phyloP scores from a whole-genome alignment of 2,797 vertebrate species.

The Phyllotis vaccarum region DNA sequence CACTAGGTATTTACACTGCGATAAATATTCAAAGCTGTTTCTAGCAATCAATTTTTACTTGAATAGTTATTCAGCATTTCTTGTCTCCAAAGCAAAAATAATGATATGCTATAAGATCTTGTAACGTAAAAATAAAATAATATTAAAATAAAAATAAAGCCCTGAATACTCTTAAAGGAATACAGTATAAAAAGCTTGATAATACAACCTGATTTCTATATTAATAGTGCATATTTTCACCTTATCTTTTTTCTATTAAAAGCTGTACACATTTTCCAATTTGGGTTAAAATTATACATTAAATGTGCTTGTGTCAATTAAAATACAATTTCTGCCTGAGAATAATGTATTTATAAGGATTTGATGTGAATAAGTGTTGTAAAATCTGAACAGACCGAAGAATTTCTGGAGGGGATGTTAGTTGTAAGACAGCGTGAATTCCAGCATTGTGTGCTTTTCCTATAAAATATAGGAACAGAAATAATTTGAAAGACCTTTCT shows the following conservation, averaged over 20 bases:
- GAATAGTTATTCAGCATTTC: not conserved
- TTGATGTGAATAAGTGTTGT: not conserved
- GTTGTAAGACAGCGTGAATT: constrained; percentile 14
- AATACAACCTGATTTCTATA: not conserved
- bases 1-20: not conserved
- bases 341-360: not conserved
- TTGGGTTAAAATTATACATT: not conserved
- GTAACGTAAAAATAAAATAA: not conserved
- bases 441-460: not conserved
- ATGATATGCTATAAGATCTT: not conserved
- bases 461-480: not conserved
- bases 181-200: not conserved
- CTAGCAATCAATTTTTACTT: not conserved
- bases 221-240: not conserved
- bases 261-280: not conserved
- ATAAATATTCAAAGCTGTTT: not conserved
- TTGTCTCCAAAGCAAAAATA: not conserved
- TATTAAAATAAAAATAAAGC: no score
- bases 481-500: not conserved
- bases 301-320: not conserved
- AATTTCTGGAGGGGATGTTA: not conserved
- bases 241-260: not conserved
- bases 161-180: not conserved
- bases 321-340: not conserved
- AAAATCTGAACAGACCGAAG: not conserved